phyloP scores from a whole-genome alignment of 1,140 invertebrate genomes.

The Radopholus similis region DNA sequence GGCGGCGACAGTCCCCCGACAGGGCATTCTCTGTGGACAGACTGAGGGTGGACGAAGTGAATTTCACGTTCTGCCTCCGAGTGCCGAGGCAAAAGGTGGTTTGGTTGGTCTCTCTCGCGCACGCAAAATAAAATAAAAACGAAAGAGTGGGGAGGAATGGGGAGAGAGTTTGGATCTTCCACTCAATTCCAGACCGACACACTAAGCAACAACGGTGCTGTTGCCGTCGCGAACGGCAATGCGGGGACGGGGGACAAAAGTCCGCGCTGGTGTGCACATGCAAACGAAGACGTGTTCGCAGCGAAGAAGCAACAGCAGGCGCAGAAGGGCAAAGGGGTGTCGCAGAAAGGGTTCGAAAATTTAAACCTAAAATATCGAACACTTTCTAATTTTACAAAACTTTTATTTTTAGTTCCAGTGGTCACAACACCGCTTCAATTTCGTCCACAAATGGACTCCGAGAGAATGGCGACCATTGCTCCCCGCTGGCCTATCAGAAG shows the following conservation, averaged over 20 bases:
- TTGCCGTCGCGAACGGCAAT: background rate
- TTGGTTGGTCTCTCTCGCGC: background rate
- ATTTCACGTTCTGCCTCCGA: constrained; percentile 13
- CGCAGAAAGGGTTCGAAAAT: background rate
- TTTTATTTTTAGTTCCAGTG: too few relatives aligned
- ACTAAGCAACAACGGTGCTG: background rate
- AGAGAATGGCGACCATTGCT: too few relatives aligned
- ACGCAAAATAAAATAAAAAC: background rate
- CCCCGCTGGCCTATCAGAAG: too few relatives aligned
- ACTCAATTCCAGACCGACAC: background rate
- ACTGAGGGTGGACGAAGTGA: constrained; percentile 16
- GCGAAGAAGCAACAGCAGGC: background rate
- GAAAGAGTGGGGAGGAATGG: background rate
- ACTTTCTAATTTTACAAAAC: too few relatives aligned
- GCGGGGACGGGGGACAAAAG: too few relatives aligned
- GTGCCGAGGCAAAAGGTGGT: constrained; percentile 5
- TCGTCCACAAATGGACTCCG: too few relatives aligned
- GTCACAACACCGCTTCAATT: too few relatives aligned
- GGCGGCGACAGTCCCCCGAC: background rate
- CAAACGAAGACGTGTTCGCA: constrained; percentile 4
- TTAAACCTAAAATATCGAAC: background rate
- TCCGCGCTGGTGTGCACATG: constrained; percentile 23
- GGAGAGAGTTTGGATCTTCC: background rate
- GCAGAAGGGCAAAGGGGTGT: background rate
- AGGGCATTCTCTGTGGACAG: constrained; percentile 5